phyloP scores from a whole-genome alignment of 2,888 invertebrate species.

The Parnassius orleans region DNA sequence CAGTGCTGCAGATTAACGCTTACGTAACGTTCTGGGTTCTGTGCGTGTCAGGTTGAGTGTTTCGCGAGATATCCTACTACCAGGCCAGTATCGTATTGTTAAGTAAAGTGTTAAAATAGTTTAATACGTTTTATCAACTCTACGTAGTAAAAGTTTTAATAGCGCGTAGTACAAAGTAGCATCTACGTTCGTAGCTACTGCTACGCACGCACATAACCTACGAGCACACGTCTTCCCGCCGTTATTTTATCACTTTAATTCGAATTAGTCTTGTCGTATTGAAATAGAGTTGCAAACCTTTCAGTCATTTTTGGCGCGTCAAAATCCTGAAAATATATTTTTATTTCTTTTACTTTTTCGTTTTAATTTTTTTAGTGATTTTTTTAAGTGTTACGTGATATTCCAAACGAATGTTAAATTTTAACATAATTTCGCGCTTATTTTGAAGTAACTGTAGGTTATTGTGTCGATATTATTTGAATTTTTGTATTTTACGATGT shows the following conservation, averaged over 20 bases:
- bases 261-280: conserved; percentile 39
- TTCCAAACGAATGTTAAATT: too few relatives aligned
- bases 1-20: conserved; percentile 57
- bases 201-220: conserved; percentile 47
- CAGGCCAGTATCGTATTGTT: conserved; percentile 25
- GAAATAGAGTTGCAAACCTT: conserved; percentile 38
- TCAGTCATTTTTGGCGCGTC: too few relatives aligned
- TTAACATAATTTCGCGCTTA: too few relatives aligned
- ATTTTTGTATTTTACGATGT: too few relatives aligned
- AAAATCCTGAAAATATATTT: too few relatives aligned
- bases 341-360: too few relatives aligned
- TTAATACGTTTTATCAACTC: background rate
- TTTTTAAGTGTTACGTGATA: too few relatives aligned
- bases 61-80: conserved; percentile 32
- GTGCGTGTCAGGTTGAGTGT: conserved; percentile 66
- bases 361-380: too few relatives aligned
- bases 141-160: background rate
- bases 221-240: conserved; percentile 33
- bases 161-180: conserved; percentile 18
- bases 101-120: background rate
- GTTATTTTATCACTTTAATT: conserved; percentile 38
- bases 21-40: conserved; percentile 64
- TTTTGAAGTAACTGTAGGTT: too few relatives aligned
- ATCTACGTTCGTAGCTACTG: conserved; percentile 35
- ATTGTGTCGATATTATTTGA: too few relatives aligned